Base-by-base conservation (phyloP, 2,888 invertebrate genomes). In the Ectemnius continuus region DNA sequence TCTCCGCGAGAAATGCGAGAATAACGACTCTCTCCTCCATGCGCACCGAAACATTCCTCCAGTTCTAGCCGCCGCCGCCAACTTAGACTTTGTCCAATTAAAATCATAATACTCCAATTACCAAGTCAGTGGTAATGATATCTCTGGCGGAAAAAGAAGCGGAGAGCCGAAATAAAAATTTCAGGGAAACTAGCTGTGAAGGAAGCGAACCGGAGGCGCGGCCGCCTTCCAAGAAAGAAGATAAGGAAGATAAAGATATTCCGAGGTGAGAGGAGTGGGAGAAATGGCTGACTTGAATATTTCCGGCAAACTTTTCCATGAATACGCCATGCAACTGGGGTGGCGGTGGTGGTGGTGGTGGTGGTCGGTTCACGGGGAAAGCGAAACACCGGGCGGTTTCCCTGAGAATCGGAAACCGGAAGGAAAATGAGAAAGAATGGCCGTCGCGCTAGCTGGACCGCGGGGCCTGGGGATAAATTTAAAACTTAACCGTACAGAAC, bases 301-400 rank as follows among this genome's bases (percentile, higher is more conserved):
- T 82, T 78, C 61, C 72, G 70, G 61, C 69, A 63, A 86, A 87
- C 81, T 87, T 87, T 86, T 82, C 78, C 79, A 84, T 86, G 85
- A 86, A 87, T 86, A 85, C 83, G 69, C 77, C 83, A 82, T 82
- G 80, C 78, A 36, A 75, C 59, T 11, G 46, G 59, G 62, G 67
- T 66, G 77, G 78, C 66, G 73, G 48, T 3, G 2, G 23, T 3
- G 23, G 20, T 2, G 46, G 23, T 64, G 73, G 48, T 36, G 36
- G 36, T 36, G 36, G 36, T 11, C 36, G 67, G 59, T 46, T 47
- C 36, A 46, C 58, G 65, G 78, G 71, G 76, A 36, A 36, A 81
- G 78, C 79, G 75, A 83, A 86, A 81, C 75, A 80, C 67, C 61
- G 80, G 8, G 36, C 69, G 75, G 81, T 73, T 75, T 75, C 65